Evolutionary conservation across 1,140 invertebrate genomes (phyloP).

Genomic region (Temnothorax longispinosus): DNA sequence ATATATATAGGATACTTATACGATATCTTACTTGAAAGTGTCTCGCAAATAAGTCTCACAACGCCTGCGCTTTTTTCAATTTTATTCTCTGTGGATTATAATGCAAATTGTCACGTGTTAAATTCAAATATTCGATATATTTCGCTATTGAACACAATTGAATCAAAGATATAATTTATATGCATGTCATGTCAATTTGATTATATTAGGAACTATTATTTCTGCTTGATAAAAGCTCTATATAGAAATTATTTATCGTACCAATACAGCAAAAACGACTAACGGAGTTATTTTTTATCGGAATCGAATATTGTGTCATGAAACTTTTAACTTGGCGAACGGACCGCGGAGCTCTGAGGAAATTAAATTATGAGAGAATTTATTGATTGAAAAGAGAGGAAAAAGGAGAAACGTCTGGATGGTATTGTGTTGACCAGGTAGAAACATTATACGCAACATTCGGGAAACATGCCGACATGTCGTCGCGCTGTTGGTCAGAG

Average conservation of each 20-base stretch:
- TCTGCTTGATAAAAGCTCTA: not conserved
- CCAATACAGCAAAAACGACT: not conserved
- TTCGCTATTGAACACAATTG: not conserved
- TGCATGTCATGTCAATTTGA: not conserved
- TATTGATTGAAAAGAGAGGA: not conserved
- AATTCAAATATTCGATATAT: not conserved
- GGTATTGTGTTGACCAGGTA: not conserved
- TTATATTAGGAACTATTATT: not conserved
- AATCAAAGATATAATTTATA: constrained; percentile 7
- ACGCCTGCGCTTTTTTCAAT: not conserved
- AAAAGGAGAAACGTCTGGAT: not conserved
- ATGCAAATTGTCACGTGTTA: not conserved
- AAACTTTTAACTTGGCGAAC: constrained; percentile 15
- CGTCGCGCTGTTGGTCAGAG: not conserved
- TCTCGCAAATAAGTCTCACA: not conserved
- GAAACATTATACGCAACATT: constrained; percentile 16
- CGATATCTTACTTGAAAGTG: not conserved
- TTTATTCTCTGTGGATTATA: not conserved
- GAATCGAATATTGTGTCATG: not conserved
- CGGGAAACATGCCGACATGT: not conserved
- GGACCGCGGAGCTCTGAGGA: not conserved
- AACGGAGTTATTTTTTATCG: not conserved
- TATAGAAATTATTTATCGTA: constrained; percentile 1
- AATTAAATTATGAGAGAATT: constrained; percentile 10
- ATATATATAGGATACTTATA: not conserved